Percentiles rank a stretch among this genome's conserved stretches.
These are phyloP conservation scores for Xenopus tropicalis DNA, from an alignment of 2,113 vertebrate genomes.

Conservation along the genomic window DNA sequence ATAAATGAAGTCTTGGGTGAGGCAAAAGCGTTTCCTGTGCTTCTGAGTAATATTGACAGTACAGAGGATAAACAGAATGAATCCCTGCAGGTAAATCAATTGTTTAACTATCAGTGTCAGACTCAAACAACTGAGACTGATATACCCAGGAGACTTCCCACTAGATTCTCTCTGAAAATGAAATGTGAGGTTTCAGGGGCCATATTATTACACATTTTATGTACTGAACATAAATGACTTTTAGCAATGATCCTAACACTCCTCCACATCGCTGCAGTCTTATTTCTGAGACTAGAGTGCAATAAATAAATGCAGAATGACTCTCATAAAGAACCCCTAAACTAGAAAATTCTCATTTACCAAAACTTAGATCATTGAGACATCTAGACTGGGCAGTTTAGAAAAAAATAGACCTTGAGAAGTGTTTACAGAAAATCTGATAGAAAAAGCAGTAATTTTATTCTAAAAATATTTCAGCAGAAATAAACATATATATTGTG, in stretches of 20 bases:
- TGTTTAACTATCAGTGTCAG: background rate
- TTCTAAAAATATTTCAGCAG: no score
- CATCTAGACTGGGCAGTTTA: no score
- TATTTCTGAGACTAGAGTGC: no score
- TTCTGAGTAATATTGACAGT: background rate
- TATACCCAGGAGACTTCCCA: background rate
- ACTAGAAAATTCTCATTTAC: no score
- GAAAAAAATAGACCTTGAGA: no score
- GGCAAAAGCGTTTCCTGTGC: background rate
- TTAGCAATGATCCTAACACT: background rate
- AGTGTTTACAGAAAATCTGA: no score
- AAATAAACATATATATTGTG: no score
- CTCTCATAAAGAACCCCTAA: no score
- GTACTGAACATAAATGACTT: background rate
- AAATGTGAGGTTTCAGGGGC: background rate
- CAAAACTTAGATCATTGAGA: no score
- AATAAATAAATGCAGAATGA: no score
- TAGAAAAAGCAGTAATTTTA: no score
- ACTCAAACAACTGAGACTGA: background rate
- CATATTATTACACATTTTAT: conserved; percentile 1
- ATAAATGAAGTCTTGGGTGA: background rate
- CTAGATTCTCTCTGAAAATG: background rate
- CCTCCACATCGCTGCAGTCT: no score
- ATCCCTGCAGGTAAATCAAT: conserved; percentile 3
- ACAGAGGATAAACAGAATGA: background rate